Base-by-base conservation (phyloP, 2,113 vertebrate species). In the Oryzias woworae region DNA sequence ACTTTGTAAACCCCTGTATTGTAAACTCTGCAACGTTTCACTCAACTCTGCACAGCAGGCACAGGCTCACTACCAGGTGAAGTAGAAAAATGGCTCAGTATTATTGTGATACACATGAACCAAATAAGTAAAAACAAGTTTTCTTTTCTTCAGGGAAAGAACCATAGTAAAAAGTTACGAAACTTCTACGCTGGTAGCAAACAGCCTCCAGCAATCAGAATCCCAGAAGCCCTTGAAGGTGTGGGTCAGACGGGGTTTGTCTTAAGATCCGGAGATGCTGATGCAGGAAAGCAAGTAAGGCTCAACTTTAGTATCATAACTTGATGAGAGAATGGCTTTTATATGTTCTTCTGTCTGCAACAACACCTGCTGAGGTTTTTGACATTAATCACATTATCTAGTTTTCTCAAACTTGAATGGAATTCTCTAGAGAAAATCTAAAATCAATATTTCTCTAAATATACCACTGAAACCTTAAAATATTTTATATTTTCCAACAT, bases 11-110 rank as follows among this genome's bases (percentile, higher is more conserved):
- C 97, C 97, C n/a, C 90, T 99, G 50, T 97, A 95, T 91, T 99
- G 97, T 90, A 98, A 95, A 85, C 95, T 99, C 78, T 99, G 97
- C 89, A 98, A 98, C 76, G 96, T 98, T 73, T 97, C 96, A 53
- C 92, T 99, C 81, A 99, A 99, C 86, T 99, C 97, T 0, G 93
- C 95, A 1, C 97, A 99, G 80, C 97, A 99, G 88, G 97, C 96
- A 51, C 96, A 98, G 83, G 96, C 97, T 72, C 97, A 99, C 85
- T 99, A 99, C 88, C 96, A 99, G 96, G 97, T 98, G 85, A 91
- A 20, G 91, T 28, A 58, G 1, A 66, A 58, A 49, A 1, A 4
- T 18, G 49, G 44, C n/a, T 14, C 15, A 18, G 52, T 1, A 64
- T 13, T 44, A 57, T 18, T 28, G 4, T 0, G 42, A 58, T 26